Percentiles rank a stretch among this genome's conserved stretches.
Conservation (phyloP, 2,113 vertebrate species). For the Phalacrocorax pelagicus region DNA sequence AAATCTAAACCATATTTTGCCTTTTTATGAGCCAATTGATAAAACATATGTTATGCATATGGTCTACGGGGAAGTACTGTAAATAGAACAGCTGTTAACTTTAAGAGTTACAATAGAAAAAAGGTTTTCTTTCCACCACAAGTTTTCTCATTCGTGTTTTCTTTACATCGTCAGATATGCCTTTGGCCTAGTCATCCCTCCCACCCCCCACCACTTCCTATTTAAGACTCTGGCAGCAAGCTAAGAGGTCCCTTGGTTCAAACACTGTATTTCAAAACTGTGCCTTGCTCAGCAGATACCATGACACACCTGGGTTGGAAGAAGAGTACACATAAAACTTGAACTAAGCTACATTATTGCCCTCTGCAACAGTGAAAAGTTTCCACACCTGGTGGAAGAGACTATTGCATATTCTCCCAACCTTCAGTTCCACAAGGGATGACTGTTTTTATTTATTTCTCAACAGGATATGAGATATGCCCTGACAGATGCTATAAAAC, state of each 20-base stretch:
- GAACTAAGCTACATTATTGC: background rate
- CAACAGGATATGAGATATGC: background rate
- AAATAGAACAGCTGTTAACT: background rate
- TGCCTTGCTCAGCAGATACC: background rate
- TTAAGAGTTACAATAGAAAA: background rate
- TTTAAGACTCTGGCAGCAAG: background rate
- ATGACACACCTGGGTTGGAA: background rate
- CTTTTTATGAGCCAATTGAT: background rate
- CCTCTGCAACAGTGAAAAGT: background rate
- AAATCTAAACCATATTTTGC: background rate
- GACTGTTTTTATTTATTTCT: background rate
- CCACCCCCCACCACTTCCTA: background rate
- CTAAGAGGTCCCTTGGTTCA: background rate
- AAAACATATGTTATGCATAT: background rate
- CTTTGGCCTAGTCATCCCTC: background rate
- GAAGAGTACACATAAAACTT: background rate
- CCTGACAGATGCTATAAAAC: background rate
- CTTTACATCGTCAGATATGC: background rate
- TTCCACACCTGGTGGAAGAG: background rate
- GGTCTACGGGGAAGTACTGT: background rate
- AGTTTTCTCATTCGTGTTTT: background rate
- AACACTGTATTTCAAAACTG: background rate
- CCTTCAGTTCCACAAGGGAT: background rate
- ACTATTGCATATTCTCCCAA: background rate
- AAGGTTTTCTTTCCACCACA: background rate